A percentile compares a stretch with the other conserved stretches of the same genome.
Evolutionary conservation across 2,113 vertebrate genomes (phyloP).

Genomic region (Sialia sialis): DNA sequence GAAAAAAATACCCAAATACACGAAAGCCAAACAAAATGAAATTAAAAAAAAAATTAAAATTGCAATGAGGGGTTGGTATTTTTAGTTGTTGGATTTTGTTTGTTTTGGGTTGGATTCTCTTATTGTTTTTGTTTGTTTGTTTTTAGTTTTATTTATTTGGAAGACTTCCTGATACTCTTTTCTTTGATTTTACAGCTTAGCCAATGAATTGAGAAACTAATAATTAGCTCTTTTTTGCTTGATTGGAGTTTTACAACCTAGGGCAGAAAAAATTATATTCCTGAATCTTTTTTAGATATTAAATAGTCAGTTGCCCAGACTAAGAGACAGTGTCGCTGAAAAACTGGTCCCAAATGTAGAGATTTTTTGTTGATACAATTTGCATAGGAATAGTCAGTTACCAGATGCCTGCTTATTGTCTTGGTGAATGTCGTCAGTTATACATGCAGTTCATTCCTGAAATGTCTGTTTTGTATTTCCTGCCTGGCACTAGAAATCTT

Average conservation of each 20-base stretch:
- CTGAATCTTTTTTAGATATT: neutral
- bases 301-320: neutral
- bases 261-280: neutral
- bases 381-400: neutral
- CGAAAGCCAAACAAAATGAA: neutral
- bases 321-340: neutral
- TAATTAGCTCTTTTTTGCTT: neutral
- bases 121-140: neutral
- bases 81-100: neutral
- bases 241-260: neutral
- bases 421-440: neutral
- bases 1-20: neutral
- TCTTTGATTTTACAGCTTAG: neutral
- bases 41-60: neutral
- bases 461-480: neutral
- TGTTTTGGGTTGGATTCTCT: neutral
- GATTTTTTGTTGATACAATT: neutral
- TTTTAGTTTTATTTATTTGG: neutral
- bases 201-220: neutral
- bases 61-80: neutral
- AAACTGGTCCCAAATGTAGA: neutral
- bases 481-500: neutral
- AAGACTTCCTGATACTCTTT: neutral
- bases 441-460: neutral
- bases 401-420: neutral